Conservation (phyloP, 2,888 invertebrate species). For the Unio delphinus region DNA sequence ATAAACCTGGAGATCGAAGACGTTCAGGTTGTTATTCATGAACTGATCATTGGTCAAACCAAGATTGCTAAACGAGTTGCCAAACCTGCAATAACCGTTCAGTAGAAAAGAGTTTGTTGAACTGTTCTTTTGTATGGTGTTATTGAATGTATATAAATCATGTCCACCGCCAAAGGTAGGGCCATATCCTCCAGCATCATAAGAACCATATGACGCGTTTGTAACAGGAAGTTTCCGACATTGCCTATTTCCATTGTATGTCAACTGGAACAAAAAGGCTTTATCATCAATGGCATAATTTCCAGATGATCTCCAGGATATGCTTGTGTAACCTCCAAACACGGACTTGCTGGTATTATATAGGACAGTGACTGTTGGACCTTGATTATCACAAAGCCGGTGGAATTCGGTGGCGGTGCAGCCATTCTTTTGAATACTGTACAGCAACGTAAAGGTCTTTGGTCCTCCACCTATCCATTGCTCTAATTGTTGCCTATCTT, state of each 20-base stretch:
- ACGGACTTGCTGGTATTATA: slow-evolving; percentile 37
- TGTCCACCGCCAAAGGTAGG: too few relatives aligned
- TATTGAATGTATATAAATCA: too few relatives aligned
- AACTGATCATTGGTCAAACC: slow-evolving; percentile 13
- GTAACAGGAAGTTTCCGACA: too few relatives aligned
- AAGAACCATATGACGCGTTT: too few relatives aligned
- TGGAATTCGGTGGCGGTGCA: slow-evolving; percentile 33
- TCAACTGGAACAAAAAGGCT: too few relatives aligned
- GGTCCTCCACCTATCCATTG: slow-evolving; percentile 34
- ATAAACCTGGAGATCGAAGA: slow-evolving; percentile 30
- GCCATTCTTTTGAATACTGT: slow-evolving; percentile 31
- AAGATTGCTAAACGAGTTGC: slow-evolving; percentile 3
- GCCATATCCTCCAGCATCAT: too few relatives aligned
- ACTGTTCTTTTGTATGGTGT: too few relatives aligned
- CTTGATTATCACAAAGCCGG: slow-evolving; percentile 40
- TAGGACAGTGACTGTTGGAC: slow-evolving; percentile 37
- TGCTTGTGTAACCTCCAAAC: slow-evolving; percentile 35
- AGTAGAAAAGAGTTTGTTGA: too few relatives aligned
- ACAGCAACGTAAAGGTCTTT: slow-evolving; percentile 32
- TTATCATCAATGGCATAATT: too few relatives aligned
- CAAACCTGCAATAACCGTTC: too few relatives aligned
- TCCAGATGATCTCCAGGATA: slow-evolving; percentile 15
- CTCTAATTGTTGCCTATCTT: slow-evolving; percentile 27
- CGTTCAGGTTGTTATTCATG: slow-evolving; percentile 17
- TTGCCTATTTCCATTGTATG: too few relatives aligned